These are phyloP conservation scores for Gracilinanus agilis DNA, from an alignment of 2,113 vertebrate species.

Conservation along the genomic window DNA sequence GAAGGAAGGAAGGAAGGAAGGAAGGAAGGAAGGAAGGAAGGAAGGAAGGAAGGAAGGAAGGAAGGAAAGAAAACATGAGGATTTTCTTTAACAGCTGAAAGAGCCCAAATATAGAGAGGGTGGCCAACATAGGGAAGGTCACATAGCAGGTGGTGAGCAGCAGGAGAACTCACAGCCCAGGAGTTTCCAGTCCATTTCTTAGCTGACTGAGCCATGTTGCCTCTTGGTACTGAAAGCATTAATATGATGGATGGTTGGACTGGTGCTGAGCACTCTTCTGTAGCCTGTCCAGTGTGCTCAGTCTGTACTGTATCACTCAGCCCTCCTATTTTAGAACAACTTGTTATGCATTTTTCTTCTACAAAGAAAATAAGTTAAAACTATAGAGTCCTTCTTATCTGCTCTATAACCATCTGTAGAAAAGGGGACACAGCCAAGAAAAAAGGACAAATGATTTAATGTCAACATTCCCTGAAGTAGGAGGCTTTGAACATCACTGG, in stretches of 20 bases:
- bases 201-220: neutral
- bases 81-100: neutral
- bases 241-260: neutral
- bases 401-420: neutral
- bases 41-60: no score
- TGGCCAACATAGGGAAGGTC: neutral
- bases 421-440: neutral
- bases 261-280: neutral
- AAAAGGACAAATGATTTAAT: neutral
- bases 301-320: neutral
- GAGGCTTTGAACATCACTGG: neutral
- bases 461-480: neutral
- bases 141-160: neutral
- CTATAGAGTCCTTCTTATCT: neutral
- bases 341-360: neutral
- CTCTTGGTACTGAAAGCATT: neutral
- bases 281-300: neutral
- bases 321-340: neutral
- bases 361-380: neutral
- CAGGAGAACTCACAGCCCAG: neutral
- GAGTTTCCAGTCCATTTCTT: constrained; percentile 17
- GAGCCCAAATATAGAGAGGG: neutral
- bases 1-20: no score
- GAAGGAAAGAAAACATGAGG: neutral
- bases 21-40: no score